Conservation (phyloP, 2,888 invertebrate species). For the Cloeon dipterum region DNA sequence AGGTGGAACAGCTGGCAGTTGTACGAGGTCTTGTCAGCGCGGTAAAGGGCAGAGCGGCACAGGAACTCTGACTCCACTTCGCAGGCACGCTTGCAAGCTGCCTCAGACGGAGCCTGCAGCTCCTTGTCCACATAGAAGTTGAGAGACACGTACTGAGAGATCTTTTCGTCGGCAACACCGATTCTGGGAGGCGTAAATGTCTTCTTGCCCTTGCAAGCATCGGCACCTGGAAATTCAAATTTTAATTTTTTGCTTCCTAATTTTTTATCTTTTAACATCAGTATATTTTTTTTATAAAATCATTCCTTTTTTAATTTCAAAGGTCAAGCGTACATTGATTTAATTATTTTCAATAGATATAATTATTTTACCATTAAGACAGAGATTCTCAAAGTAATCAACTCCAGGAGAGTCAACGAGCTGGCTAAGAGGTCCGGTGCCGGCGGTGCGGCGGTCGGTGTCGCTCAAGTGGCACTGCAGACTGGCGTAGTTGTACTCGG, state of each 20-base stretch:
- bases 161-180: constrained; percentile 77
- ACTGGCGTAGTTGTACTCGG: constrained; percentile 83
- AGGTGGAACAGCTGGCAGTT: constrained; percentile 83
- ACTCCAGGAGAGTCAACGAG: constrained; percentile 67
- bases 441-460: constrained; percentile 62
- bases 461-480: constrained; percentile 80
- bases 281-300: not conserved
- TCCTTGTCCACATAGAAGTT: constrained; percentile 90
- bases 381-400: constrained; percentile 77
- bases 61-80: constrained; percentile 84
- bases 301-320: not conserved
- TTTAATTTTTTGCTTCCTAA: not conserved
- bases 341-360: not conserved
- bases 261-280: not conserved
- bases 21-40: constrained; percentile 43
- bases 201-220: constrained; percentile 68
- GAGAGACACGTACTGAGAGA: constrained; percentile 73
- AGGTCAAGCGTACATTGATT: not conserved
- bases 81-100: constrained; percentile 74
- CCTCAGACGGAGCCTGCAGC: constrained; percentile 60
- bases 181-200: constrained; percentile 60
- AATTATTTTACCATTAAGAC: constrained; percentile 40
- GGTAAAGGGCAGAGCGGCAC: constrained; percentile 59
- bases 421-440: constrained; percentile 51
- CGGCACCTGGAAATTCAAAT: constrained; percentile 25